Conservation (phyloP, 2,888 invertebrate species). For the Drosophila macrospina region DNA sequence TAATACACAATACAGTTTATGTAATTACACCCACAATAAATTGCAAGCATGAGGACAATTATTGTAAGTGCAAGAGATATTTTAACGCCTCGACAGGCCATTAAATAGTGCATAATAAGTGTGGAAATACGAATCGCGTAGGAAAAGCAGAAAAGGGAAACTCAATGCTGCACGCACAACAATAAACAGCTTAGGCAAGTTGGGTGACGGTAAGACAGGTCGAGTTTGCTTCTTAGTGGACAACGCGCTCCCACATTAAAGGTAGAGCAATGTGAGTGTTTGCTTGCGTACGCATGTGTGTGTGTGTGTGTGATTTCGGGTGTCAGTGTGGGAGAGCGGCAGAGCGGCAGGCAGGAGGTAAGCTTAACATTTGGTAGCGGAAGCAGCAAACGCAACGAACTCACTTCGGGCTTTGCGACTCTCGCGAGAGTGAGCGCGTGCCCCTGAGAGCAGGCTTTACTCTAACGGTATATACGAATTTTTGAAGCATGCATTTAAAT, state of each 20-base stretch:
- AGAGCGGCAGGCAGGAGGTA: slow-evolving; percentile 4
- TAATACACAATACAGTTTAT: slow-evolving; percentile 31
- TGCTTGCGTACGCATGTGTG: neutral
- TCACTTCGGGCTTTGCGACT: slow-evolving; percentile 45
- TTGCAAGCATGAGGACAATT: slow-evolving; percentile 40
- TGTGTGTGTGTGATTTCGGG: neutral
- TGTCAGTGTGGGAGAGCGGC: slow-evolving; percentile 3
- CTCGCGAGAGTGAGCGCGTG: slow-evolving; percentile 65
- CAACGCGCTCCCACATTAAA: slow-evolving; percentile 34
- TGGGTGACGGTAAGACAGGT: slow-evolving; percentile 1
- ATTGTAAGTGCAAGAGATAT: slow-evolving; percentile 53
- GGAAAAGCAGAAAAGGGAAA: slow-evolving; percentile 54
- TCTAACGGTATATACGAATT: slow-evolving; percentile 65
- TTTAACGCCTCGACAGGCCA: slow-evolving; percentile 39
- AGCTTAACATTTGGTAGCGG: slow-evolving; percentile 26
- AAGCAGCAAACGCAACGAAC: slow-evolving; percentile 52
- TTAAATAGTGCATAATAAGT: slow-evolving; percentile 59
- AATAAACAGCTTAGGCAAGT: slow-evolving; percentile 40
- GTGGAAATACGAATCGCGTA: slow-evolving; percentile 58
- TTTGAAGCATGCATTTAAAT: slow-evolving; percentile 36
- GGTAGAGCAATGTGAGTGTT: neutral
- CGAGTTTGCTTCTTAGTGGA: slow-evolving; percentile 31
- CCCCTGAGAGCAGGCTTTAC: slow-evolving; percentile 62
- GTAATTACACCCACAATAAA: slow-evolving; percentile 54
- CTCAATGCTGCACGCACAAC: slow-evolving; percentile 53